These are phyloP conservation scores for Synergus umbraculus DNA, from an alignment of 2,888 invertebrate genomes.

Conservation along the genomic window DNA sequence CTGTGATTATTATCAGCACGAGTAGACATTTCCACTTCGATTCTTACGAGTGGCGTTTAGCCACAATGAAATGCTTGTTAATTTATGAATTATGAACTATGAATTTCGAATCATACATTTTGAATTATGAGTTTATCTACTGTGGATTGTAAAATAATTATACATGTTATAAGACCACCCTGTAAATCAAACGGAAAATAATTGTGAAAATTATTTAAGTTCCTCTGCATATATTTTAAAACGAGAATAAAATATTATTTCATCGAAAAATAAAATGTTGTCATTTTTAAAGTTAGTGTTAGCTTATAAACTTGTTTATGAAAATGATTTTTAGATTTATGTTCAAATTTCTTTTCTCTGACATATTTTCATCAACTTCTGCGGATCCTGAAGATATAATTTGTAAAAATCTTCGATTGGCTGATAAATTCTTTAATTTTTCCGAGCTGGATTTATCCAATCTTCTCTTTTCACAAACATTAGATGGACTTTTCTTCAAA, in stretches of 20 bases:
- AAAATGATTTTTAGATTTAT: neutral
- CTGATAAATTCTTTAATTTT: neutral
- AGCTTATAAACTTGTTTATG: neutral
- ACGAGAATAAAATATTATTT: conserved; percentile 66
- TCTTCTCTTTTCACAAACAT: neutral
- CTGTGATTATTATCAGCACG: conserved; percentile 58
- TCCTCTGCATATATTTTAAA: conserved; percentile 66
- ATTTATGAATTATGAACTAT: conserved; percentile 30
- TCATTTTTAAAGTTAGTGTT: neutral
- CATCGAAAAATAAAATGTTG: conserved; percentile 43
- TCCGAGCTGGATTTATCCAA: neutral
- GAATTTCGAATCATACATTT: conserved; percentile 52
- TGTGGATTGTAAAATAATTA: conserved; percentile 57
- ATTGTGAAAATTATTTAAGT: conserved; percentile 62
- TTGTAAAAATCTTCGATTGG: neutral
- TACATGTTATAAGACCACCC: conserved; percentile 39
- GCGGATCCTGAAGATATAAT: neutral
- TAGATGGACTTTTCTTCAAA: neutral
- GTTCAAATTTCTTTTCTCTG: neutral
- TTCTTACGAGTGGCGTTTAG: conserved; percentile 48
- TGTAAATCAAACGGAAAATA: conserved; percentile 56
- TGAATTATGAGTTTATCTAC: conserved; percentile 55
- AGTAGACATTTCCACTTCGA: conserved; percentile 55
- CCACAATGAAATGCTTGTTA: neutral
- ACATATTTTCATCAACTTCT: neutral